Evolutionary conservation across 2,113 vertebrate species (phyloP).

Genomic region (Anolis sagrei): DNA sequence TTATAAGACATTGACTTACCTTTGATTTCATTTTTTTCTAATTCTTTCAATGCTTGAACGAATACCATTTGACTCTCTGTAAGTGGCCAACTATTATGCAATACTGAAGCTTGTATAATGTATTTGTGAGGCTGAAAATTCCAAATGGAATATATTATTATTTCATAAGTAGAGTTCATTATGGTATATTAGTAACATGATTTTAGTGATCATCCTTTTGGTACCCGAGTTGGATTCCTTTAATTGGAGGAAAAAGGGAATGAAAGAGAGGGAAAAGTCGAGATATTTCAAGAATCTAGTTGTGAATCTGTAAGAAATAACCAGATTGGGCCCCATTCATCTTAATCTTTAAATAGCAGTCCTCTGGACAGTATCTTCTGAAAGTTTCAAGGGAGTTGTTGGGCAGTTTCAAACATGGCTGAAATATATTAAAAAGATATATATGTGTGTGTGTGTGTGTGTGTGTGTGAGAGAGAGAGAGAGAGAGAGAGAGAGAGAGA

Average conservation of each 20-base stretch:
- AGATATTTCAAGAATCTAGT: not conserved
- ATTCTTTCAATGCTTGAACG: slow-evolving; percentile 80
- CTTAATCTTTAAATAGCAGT: not conserved
- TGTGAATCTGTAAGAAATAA: not conserved
- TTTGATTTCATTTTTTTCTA: slow-evolving; percentile 81
- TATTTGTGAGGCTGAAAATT: slow-evolving; percentile 84
- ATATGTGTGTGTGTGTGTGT: too few relatives aligned
- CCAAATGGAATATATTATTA: slow-evolving; percentile 51
- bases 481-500: too few relatives aligned
- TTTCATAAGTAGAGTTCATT: slow-evolving; percentile 19
- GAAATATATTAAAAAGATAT: too few relatives aligned
- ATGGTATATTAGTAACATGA: not conserved
- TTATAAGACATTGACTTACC: slow-evolving; percentile 70
- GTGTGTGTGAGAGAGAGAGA: too few relatives aligned
- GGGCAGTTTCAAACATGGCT: too few relatives aligned
- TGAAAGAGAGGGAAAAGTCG: not conserved
- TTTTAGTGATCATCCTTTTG: not conserved
- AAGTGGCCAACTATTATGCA: slow-evolving; percentile 86
- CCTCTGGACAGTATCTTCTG: too few relatives aligned
- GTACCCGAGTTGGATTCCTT: not conserved
- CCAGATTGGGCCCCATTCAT: not conserved
- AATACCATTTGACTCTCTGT: slow-evolving; percentile 79
- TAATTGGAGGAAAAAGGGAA: not conserved
- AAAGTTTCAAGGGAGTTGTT: too few relatives aligned
- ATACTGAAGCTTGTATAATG: slow-evolving; percentile 83